These are phyloP conservation scores for Temnothorax nylanderi DNA, from an alignment of 1,140 invertebrate species.

Conservation along the genomic window DNA sequence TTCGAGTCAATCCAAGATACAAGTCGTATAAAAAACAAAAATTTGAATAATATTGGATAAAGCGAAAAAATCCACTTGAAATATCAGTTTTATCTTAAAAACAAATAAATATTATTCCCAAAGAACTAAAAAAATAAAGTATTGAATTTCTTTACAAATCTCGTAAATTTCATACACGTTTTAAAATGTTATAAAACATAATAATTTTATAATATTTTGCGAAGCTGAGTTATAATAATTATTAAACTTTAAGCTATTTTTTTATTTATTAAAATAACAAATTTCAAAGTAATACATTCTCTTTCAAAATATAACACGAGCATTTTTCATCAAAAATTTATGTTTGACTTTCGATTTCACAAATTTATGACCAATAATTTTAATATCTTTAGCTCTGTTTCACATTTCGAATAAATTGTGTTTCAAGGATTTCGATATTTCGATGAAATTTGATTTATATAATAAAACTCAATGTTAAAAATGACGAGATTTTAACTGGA, in stretches of 20 bases:
- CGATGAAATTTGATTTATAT: neutral
- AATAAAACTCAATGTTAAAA: conserved; percentile 16
- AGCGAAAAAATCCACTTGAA: neutral
- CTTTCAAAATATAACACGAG: neutral
- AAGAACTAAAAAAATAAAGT: neutral
- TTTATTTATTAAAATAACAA: conserved; percentile 5
- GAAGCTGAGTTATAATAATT: neutral
- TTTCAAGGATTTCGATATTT: neutral
- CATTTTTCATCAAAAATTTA: neutral
- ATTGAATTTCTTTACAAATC: neutral
- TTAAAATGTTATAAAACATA: neutral
- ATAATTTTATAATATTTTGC: neutral
- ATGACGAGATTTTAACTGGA: neutral
- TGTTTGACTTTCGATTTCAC: neutral
- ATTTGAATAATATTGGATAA: neutral
- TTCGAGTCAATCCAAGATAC: neutral
- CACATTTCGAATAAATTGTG: neutral
- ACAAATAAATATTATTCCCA: neutral
- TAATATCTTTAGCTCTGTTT: neutral
- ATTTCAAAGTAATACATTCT: neutral
- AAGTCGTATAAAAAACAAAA: neutral
- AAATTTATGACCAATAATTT: neutral
- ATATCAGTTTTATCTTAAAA: neutral
- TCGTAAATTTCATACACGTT: neutral
- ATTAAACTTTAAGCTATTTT: neutral